Conservation (phyloP, 2,113 vertebrate genomes). For the Arvicanthis niloticus region DNA sequence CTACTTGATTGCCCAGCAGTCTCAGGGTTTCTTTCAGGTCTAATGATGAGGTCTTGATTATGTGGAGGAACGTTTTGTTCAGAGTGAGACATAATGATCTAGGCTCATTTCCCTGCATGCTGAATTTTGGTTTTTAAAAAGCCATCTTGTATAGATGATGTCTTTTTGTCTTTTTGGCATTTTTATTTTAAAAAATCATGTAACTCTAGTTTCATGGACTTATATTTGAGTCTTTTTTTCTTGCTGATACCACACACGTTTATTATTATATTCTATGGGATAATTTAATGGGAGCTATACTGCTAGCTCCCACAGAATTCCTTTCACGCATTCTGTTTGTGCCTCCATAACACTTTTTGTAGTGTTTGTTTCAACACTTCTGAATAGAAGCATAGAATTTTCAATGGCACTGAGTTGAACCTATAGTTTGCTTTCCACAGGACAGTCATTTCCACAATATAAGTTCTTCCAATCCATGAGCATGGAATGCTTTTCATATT, state of each 20-base stretch:
- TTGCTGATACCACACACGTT: neutral
- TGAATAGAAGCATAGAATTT: neutral
- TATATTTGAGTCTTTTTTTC: neutral
- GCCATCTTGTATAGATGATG: neutral
- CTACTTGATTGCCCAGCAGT: neutral
- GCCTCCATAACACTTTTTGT: neutral
- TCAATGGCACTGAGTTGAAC: neutral
- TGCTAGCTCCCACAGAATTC: neutral
- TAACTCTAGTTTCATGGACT: neutral
- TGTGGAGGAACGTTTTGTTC: neutral
- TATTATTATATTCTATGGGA: neutral
- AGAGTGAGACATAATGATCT: neutral
- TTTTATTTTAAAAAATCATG: neutral
- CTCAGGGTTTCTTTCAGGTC: neutral
- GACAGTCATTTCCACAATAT: neutral
- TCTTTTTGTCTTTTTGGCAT: neutral
- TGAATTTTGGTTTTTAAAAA: neutral
- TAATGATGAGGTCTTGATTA: neutral
- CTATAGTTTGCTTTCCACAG: neutral
- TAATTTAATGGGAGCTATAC: no score
- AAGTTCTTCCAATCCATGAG: neutral
- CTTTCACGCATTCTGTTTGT: no score
- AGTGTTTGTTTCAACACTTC: neutral
- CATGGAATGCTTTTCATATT: neutral
- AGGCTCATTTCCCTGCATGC: neutral